Evolutionary conservation across 2,888 invertebrate species (phyloP).

Genomic region (Carterocephalus palaemon): DNA sequence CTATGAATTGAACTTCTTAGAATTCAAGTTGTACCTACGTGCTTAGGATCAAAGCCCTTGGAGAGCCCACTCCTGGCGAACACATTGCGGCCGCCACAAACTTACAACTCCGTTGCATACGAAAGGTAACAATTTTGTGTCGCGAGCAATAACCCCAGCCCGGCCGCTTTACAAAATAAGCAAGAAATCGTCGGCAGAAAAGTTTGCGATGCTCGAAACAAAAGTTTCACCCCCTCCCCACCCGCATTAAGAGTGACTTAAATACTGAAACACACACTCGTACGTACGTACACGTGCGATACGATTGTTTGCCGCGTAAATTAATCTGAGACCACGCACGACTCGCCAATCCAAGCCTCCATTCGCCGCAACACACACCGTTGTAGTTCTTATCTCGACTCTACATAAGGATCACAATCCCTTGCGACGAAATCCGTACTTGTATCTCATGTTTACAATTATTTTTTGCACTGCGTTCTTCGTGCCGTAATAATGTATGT

Average conservation of each 20-base stretch:
- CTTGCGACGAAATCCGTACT: conserved; percentile 2
- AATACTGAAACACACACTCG: conserved; percentile 18
- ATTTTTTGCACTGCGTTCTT: conserved; percentile 29
- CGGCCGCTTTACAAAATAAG: conserved; percentile 5
- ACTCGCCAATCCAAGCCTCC: conserved; percentile 5
- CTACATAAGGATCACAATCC: neutral
- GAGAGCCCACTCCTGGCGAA: too few species aligned
- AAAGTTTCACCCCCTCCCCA: conserved; percentile 9
- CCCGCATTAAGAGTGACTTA: conserved; percentile 15
- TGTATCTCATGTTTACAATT: conserved; percentile 27
- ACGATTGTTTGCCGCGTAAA: conserved; percentile 21
- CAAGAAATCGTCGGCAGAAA: conserved; percentile 16
- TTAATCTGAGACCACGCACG: conserved; percentile 18
- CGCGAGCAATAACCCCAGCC: conserved; percentile 8
- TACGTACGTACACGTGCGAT: conserved; percentile 9
- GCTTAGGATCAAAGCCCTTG: too few species aligned
- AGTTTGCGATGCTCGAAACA: conserved; percentile 13
- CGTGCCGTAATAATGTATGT: conserved; percentile 33
- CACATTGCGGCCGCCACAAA: too few species aligned
- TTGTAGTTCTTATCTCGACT: neutral
- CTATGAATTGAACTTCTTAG: too few species aligned
- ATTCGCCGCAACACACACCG: neutral
- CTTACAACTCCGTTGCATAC: neutral
- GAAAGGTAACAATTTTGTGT: neutral
- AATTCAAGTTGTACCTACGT: too few species aligned